phyloP scores from a whole-genome alignment of 1,140 invertebrate genomes.

The Zaprionus africanus region DNA sequence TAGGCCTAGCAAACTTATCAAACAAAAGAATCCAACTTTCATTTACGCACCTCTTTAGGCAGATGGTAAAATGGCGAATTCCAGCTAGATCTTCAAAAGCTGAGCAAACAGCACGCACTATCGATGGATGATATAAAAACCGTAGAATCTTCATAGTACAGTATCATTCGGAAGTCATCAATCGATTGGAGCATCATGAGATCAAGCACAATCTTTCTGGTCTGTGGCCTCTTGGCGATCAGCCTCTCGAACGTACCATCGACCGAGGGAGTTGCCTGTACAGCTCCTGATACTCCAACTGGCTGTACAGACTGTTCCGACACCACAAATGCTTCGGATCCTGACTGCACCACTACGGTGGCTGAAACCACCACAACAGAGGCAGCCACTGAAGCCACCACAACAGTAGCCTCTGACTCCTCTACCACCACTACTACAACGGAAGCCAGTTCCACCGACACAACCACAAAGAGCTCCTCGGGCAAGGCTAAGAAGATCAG shows the following conservation, averaged over 20 bases:
- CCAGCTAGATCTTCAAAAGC: not conserved
- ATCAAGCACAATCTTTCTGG: not conserved
- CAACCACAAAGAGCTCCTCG: not conserved
- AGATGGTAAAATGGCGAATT: not conserved
- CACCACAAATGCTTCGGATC: not conserved
- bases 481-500: not conserved
- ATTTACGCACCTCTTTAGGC: not conserved
- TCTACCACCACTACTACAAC: not conserved
- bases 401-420: too few species aligned
- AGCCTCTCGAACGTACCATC: not conserved
- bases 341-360: not conserved
- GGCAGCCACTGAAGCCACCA: too few species aligned
- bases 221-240: conserved; percentile 13
- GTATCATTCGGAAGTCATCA: conserved; percentile 7
- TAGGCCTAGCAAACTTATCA: not conserved
- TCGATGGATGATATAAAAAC: conserved; percentile 8
- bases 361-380: not conserved
- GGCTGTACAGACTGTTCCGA: not conserved
- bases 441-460: too few species aligned
- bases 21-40: not conserved
- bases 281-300: not conserved
- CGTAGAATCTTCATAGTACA: not conserved
- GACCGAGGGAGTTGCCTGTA: not conserved
- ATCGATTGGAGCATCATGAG: conserved; percentile 6
- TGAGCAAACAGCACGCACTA: not conserved